These are phyloP conservation scores for Apis florea DNA, from an alignment of 1,140 invertebrate genomes.

Conservation along the genomic window DNA sequence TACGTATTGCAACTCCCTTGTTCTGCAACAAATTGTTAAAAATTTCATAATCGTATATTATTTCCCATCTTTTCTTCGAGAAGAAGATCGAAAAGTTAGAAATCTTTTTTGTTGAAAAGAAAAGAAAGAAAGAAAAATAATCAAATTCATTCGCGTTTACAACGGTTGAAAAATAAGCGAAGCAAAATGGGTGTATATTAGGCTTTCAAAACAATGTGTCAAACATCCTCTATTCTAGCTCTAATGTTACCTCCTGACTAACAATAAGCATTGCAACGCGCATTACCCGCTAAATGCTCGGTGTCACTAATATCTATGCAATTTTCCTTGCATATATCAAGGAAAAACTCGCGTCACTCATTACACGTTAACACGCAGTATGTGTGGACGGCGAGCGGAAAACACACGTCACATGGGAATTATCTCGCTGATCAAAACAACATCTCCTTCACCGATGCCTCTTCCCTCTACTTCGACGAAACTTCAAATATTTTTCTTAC, in stretches of 20 bases:
- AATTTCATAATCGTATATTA: background rate
- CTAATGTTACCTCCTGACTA: background rate
- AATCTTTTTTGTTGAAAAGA: too few species aligned
- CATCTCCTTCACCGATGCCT: background rate
- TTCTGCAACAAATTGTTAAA: slow-evolving; percentile 76
- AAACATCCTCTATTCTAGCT: background rate
- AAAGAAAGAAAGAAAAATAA: too few species aligned
- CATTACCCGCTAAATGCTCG: slow-evolving; percentile 40
- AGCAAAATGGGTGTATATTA: background rate
- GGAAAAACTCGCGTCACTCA: slow-evolving; percentile 41
- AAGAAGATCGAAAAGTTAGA: too few species aligned
- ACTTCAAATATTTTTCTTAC: background rate
- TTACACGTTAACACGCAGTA: slow-evolving; percentile 42
- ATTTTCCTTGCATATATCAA: slow-evolving; percentile 47
- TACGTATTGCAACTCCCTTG: slow-evolving; percentile 84
- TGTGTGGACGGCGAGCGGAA: background rate
- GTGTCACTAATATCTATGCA: slow-evolving; percentile 32
- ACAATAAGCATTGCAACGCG: slow-evolving; percentile 44
- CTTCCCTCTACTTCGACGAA: background rate
- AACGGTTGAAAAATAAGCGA: background rate
- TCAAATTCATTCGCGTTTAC: too few species aligned
- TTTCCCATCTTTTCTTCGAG: too few species aligned
- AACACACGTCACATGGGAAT: background rate
- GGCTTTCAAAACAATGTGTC: background rate
- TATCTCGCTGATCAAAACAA: slow-evolving; percentile 34